Evolutionary conservation across 1,140 invertebrate genomes (phyloP).

Genomic region (Cydia pomonella): DNA sequence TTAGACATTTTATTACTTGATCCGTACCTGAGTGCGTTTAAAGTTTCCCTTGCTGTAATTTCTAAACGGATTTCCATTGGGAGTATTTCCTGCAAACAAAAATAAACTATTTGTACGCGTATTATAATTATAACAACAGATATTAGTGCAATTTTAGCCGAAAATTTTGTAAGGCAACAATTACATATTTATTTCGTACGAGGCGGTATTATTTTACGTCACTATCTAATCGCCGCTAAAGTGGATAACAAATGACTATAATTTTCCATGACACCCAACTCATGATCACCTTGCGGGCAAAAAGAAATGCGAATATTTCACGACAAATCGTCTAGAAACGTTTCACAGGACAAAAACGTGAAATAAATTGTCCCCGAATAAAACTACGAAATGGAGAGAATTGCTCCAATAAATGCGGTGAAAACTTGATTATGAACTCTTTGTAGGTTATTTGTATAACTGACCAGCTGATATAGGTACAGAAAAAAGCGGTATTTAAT

Average conservation of each 20-base stretch:
- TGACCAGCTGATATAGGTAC: neutral
- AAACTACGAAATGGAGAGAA: conserved; percentile 22
- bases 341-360: conserved; percentile 22
- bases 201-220: conserved; percentile 65
- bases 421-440: neutral
- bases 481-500: neutral
- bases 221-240: conserved; percentile 61
- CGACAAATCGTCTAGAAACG: conserved; percentile 37
- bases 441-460: neutral
- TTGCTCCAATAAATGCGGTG: conserved; percentile 3
- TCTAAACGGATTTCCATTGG: conserved; percentile 78
- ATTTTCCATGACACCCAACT: conserved; percentile 56
- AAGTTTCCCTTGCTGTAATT: conserved; percentile 76
- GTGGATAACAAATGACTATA: conserved; percentile 68
- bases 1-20: neutral
- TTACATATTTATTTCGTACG: conserved; percentile 38
- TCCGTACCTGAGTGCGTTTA: conserved; percentile 74
- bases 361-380: conserved; percentile 19
- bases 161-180: conserved; percentile 26
- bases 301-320: conserved; percentile 40
- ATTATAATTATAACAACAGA: neutral
- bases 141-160: neutral
- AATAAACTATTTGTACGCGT: neutral
- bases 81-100: conserved; percentile 72
- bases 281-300: conserved; percentile 42